phyloP scores from a whole-genome alignment of 1,140 invertebrate genomes.

The Lethrus apterus region DNA sequence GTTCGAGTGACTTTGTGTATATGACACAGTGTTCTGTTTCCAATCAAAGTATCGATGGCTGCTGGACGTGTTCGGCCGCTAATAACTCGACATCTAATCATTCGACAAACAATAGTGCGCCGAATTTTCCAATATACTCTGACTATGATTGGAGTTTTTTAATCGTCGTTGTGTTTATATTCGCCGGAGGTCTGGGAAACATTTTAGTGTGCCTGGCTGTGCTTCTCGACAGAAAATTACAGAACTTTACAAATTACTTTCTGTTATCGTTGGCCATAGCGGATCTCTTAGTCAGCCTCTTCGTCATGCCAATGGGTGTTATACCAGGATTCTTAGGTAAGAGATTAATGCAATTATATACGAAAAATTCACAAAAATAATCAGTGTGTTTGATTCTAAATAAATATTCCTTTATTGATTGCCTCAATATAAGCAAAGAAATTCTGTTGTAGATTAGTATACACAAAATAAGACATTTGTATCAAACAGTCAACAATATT shows the following conservation, averaged over 20 bases:
- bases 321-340: constrained; percentile 80
- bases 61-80: constrained; percentile 4
- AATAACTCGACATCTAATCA: too few species aligned
- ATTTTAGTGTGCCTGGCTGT: constrained; percentile 87
- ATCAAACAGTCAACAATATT: too few species aligned
- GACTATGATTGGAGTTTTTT: constrained; percentile 69
- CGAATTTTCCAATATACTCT: too few species aligned
- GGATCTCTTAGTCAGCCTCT: constrained; percentile 82
- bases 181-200: constrained; percentile 84
- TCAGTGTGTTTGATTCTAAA: too few species aligned
- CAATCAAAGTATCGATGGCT: constrained; percentile 5
- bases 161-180: constrained; percentile 72
- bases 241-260: constrained; percentile 94
- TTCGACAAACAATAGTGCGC: too few species aligned
- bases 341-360: too few species aligned
- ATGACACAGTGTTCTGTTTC: constrained; percentile 7
- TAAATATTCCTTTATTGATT: too few species aligned
- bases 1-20: constrained; percentile 6
- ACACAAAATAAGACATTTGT: too few species aligned
- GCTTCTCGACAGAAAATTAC: constrained; percentile 71
- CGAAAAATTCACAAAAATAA: too few species aligned
- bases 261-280: constrained; percentile 87
- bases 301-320: constrained; percentile 86
- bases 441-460: too few species aligned
- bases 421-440: too few species aligned